Conservation (phyloP, 2,797 vertebrate species). For the Sebastes goodei region DNA sequence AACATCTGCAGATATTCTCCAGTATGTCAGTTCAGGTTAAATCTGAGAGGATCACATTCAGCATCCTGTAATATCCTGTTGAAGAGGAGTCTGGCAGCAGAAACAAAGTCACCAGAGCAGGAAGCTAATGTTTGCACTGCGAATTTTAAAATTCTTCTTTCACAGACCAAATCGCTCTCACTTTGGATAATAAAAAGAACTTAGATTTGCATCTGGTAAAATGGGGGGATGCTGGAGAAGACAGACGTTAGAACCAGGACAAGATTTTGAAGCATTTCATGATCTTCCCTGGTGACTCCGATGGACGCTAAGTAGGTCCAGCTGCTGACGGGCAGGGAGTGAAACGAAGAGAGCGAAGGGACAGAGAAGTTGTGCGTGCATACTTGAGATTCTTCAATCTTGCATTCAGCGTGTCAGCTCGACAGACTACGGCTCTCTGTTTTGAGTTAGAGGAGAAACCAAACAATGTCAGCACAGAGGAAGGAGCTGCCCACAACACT, state of each 20-base stretch:
- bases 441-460: constrained; percentile 67
- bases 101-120: background rate
- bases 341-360: constrained; percentile 15
- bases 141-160: background rate
- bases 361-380: constrained; percentile 51
- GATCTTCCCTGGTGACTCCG: constrained; percentile 1
- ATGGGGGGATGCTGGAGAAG: background rate
- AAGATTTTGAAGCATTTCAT: background rate
- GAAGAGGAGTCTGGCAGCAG: background rate
- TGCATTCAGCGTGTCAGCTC: constrained; percentile 61
- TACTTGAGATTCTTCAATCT: constrained; percentile 73
- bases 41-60: background rate
- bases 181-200: background rate
- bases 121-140: background rate
- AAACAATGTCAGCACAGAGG: constrained; percentile 68
- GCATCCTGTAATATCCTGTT: background rate
- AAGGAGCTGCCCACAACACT: constrained; percentile 44
- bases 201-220: background rate
- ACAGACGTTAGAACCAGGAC: background rate
- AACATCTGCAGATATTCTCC: background rate
- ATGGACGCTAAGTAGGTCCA: constrained; percentile 22
- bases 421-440: constrained; percentile 58
- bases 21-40: background rate
- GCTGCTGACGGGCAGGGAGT: constrained; percentile 25
- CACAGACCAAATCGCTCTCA: background rate